These are phyloP conservation scores for Brachionus plicatilis DNA, from an alignment of 1,140 invertebrate species.

Conservation along the genomic window DNA sequence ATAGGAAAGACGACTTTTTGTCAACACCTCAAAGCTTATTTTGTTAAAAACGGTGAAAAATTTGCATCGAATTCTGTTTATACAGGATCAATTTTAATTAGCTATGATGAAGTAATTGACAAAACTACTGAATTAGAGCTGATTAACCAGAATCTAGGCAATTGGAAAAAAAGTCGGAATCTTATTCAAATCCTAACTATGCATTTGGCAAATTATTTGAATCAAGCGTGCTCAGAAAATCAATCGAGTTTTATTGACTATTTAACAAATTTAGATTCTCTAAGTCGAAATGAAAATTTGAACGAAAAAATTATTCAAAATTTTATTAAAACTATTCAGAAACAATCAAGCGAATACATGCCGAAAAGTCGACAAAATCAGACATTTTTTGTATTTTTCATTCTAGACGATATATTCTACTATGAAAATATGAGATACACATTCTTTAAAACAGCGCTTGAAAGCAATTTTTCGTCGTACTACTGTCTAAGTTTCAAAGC, in stretches of 20 bases:
- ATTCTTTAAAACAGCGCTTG: not conserved
- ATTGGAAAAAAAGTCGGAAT: not conserved
- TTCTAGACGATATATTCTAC: constrained; percentile 36
- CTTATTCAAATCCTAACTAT: not conserved
- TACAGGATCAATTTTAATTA: not conserved
- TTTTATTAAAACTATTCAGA: not conserved
- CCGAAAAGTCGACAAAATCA: not conserved
- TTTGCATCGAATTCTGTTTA: not conserved
- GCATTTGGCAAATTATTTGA: not conserved
- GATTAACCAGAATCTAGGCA: not conserved
- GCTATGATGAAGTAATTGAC: constrained; percentile 20
- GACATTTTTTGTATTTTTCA: not conserved
- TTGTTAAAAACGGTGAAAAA: not conserved
- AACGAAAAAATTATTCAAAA: not conserved
- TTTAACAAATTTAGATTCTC: not conserved
- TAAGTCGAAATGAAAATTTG: not conserved
- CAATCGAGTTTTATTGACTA: not conserved
- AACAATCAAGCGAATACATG: not conserved
- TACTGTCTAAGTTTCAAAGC: not conserved
- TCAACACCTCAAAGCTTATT: not conserved
- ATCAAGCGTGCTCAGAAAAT: not conserved
- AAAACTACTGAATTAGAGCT: not conserved
- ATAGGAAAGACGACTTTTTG: constrained; percentile 28
- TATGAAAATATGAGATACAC: constrained; percentile 27
- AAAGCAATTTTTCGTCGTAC: not conserved